A percentile compares a stretch with the other conserved stretches of the same genome.
Evolutionary conservation across 2,888 invertebrate genomes (phyloP).

Genomic region (Steinernema scapterisci): DNA sequence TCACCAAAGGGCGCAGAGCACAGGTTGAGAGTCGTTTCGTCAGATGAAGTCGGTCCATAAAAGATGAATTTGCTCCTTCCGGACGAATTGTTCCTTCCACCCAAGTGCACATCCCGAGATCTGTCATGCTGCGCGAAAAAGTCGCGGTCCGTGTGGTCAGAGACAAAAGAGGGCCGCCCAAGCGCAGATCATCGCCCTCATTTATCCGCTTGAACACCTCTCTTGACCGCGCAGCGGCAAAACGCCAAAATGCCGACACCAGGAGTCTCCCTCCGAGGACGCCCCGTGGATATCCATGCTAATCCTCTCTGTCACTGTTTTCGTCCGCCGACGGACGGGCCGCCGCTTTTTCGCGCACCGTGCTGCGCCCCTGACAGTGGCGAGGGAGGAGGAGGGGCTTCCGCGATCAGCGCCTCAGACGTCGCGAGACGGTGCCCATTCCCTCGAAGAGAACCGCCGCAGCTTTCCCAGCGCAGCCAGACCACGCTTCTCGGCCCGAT

Average conservation of each 20-base stretch:
- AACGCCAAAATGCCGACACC: constrained; percentile 22
- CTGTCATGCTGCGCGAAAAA: constrained; percentile 26
- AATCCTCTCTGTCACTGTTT: constrained; percentile 6
- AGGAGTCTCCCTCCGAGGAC: constrained; percentile 2
- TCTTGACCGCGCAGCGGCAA: constrained; percentile 31
- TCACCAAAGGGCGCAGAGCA: too few relatives aligned
- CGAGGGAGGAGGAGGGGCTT: constrained; percentile 8
- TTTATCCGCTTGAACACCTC: constrained; percentile 32
- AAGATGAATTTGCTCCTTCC: neutral
- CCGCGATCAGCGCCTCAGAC: constrained; percentile 17
- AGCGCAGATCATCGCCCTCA: constrained; percentile 30
- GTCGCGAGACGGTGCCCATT: constrained; percentile 22
- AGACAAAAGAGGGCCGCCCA: constrained; percentile 25
- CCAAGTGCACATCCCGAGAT: constrained; percentile 5
- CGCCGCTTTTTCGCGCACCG: constrained; percentile 29
- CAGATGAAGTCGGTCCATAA: neutral
- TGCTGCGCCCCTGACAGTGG: neutral
- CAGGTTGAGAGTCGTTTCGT: neutral
- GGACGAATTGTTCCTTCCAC: constrained; percentile 25
- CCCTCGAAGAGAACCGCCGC: constrained; percentile 24
- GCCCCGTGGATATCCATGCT: constrained; percentile 26
- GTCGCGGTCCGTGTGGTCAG: constrained; percentile 13
- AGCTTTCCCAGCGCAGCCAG: neutral
- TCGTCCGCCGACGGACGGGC: neutral
- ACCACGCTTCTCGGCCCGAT: constrained; percentile 24